These are phyloP conservation scores for Papilio elwesi DNA, from an alignment of 2,888 invertebrate species.

Conservation along the genomic window DNA sequence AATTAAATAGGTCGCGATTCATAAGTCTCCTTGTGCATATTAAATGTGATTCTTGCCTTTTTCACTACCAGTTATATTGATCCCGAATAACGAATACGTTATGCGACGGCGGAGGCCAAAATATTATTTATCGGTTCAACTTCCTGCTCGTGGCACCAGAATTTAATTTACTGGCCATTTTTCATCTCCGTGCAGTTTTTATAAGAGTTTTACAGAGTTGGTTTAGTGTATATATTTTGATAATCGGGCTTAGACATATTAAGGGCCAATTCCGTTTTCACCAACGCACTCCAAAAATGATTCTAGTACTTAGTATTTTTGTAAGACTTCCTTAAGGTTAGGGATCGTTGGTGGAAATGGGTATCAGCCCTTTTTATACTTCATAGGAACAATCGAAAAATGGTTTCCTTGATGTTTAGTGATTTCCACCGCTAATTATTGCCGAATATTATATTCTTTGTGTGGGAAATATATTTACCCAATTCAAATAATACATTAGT, in stretches of 20 bases:
- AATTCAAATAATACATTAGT: slow-evolving; percentile 17
- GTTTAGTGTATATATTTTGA: not conserved
- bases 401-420: too few relatives aligned
- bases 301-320: too few relatives aligned
- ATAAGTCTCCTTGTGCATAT: not conserved
- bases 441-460: not conserved
- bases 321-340: too few relatives aligned
- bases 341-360: too few relatives aligned
- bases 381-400: too few relatives aligned
- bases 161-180: slow-evolving; percentile 2
- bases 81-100: not conserved
- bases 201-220: not conserved
- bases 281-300: too few relatives aligned
- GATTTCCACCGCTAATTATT: too few relatives aligned
- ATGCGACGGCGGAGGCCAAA: not conserved
- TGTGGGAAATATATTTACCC: not conserved
- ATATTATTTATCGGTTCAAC: slow-evolving; percentile 22
- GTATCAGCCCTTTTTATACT: too few relatives aligned
- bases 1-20: too few relatives aligned
- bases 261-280: too few relatives aligned
- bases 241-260: too few relatives aligned
- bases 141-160: slow-evolving; percentile 1
- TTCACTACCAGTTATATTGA: not conserved
- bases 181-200: not conserved
- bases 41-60: not conserved